Conservation (phyloP, 2,797 vertebrate genomes). For the Champsocephalus gunnari region DNA sequence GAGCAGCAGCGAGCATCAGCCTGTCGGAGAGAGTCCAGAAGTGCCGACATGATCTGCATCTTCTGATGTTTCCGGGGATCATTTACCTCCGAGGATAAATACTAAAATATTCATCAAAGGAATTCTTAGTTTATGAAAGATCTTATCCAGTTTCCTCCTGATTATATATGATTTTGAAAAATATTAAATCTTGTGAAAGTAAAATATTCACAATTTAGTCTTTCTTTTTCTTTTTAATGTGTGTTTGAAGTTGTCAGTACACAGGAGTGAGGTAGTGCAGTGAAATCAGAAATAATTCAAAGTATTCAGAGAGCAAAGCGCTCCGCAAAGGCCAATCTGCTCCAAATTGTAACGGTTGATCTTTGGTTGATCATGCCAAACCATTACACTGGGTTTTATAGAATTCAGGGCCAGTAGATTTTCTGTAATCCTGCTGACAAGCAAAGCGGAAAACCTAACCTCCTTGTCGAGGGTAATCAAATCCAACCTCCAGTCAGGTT, state of each 20-base stretch:
- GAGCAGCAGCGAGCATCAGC: slow-evolving; percentile 23
- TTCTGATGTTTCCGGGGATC: slow-evolving; percentile 29
- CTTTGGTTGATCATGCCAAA: too few relatives aligned
- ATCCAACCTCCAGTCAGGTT: slow-evolving; percentile 26
- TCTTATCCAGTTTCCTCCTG: slow-evolving; percentile 6
- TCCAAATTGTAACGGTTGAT: too few relatives aligned
- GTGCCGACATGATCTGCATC: slow-evolving; percentile 30
- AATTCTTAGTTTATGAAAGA: slow-evolving; percentile 13
- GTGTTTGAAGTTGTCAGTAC: slow-evolving; percentile 14
- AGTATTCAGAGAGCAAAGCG: background rate
- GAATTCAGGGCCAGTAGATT: too few relatives aligned
- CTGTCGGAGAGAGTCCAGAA: slow-evolving; percentile 23
- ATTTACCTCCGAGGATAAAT: slow-evolving; percentile 31
- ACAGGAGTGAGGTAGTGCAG: slow-evolving; percentile 6
- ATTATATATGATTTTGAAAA: slow-evolving; percentile 19
- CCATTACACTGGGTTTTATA: too few relatives aligned
- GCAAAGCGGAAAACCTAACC: too few relatives aligned
- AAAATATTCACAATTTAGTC: slow-evolving; percentile 7
- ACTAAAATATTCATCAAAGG: slow-evolving; percentile 52
- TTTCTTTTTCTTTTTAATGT: background rate
- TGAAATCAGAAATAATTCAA: slow-evolving; percentile 27
- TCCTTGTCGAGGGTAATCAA: slow-evolving; percentile 19
- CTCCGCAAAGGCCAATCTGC: too few relatives aligned
- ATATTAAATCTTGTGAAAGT: slow-evolving; percentile 5
- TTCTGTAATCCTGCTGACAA: too few relatives aligned